Percentiles rank a stretch among this genome's conserved stretches.
phyloP scores from a whole-genome alignment of 2,113 vertebrate species.

The Actinemys pallida region DNA sequence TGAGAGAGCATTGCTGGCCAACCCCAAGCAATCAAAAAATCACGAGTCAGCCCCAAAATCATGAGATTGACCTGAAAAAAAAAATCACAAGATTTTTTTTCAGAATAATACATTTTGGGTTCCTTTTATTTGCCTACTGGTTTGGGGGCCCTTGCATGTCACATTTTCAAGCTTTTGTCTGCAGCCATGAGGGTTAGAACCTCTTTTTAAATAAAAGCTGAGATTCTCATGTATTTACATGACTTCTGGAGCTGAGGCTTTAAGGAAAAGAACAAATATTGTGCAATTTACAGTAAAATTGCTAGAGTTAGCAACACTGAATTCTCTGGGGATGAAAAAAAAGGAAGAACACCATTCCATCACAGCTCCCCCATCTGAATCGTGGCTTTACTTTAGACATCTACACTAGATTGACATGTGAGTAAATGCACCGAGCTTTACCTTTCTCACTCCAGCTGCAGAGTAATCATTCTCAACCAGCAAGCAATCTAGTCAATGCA shows the following conservation, averaged over 20 bases:
- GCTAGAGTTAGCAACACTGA: neutral
- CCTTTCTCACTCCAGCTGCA: neutral
- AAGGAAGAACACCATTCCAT: neutral
- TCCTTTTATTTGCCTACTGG: neutral
- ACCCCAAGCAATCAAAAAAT: neutral
- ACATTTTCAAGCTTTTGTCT: neutral
- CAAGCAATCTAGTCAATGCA: neutral
- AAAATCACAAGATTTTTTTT: neutral
- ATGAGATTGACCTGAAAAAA: neutral
- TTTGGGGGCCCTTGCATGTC: neutral
- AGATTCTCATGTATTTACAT: neutral
- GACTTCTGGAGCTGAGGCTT: neutral
- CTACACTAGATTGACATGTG: neutral
- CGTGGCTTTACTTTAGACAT: neutral
- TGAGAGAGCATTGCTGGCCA: neutral
- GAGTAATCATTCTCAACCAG: neutral
- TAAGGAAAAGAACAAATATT: neutral
- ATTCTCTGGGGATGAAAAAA: neutral
- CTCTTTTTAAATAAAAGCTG: neutral
- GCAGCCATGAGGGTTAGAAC: neutral
- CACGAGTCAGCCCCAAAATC: neutral
- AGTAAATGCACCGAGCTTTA: neutral
- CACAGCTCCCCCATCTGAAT: neutral
- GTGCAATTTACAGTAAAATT: neutral
- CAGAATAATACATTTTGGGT: neutral